Evolutionary conservation across 2,888 invertebrate genomes (phyloP).

Genomic region (Drosophila macrothrix): DNA sequence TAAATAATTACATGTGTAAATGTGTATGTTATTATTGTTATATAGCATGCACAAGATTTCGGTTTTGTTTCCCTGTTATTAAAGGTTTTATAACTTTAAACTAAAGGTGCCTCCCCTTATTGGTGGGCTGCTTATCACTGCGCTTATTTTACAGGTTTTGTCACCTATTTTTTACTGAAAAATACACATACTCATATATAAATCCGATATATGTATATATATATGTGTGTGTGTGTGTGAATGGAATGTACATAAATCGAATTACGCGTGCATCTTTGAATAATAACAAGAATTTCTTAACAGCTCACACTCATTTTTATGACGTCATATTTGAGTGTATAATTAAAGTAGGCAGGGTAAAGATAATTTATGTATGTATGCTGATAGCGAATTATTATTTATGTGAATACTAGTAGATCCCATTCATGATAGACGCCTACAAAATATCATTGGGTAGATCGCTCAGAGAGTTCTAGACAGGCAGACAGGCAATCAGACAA

Average conservation of each 20-base stretch:
- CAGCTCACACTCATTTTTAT: slow-evolving; percentile 38
- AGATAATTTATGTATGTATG: slow-evolving; percentile 42
- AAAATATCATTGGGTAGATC: neutral
- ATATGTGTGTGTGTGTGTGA: neutral
- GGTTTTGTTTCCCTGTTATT: slow-evolving; percentile 10
- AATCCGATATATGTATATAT: neutral
- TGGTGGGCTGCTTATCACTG: slow-evolving; percentile 29
- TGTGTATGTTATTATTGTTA: slow-evolving; percentile 30
- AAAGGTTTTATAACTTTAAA: slow-evolving; percentile 9
- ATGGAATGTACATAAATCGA: slow-evolving; percentile 9
- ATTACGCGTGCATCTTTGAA: slow-evolving; percentile 9
- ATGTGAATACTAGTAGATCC: neutral
- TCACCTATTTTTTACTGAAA: slow-evolving; percentile 35
- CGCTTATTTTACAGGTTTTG: slow-evolving; percentile 37
- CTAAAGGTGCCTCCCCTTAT: slow-evolving; percentile 7
- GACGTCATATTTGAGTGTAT: slow-evolving; percentile 48
- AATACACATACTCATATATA: slow-evolving; percentile 6
- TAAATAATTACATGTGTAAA: slow-evolving; percentile 11
- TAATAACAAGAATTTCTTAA: slow-evolving; percentile 29
- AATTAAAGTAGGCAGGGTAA: slow-evolving; percentile 35
- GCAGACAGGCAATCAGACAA: neutral
- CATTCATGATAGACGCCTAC: slow-evolving; percentile 23
- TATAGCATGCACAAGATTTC: slow-evolving; percentile 2
- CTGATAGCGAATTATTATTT: slow-evolving; percentile 20
- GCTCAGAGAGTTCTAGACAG: neutral